Conservation (phyloP, 2,888 invertebrate genomes). For the Drosophila flavopinicola region DNA sequence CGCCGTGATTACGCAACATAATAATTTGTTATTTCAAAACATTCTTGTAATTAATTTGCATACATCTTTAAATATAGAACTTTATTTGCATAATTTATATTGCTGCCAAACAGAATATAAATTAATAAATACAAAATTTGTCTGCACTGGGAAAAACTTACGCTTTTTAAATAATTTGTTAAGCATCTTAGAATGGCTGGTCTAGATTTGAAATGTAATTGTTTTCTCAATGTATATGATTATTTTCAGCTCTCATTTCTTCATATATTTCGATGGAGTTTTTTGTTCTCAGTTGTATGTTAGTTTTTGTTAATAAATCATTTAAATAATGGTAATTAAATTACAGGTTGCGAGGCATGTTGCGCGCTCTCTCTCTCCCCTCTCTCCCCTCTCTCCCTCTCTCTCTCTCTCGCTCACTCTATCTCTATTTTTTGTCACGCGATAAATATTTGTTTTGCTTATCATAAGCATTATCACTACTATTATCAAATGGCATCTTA, state of each 20-base stretch:
- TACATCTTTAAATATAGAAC: no score
- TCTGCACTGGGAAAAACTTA: no score
- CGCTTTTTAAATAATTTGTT: no score
- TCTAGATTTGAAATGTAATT: no score
- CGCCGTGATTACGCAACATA: no score
- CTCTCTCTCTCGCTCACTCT: neutral
- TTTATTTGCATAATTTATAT: no score
- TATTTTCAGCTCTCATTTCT: neutral
- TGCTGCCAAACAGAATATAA: no score
- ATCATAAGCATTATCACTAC: conserved; percentile 19
- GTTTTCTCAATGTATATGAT: no score
- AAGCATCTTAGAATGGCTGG: no score
- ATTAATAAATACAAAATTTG: no score
- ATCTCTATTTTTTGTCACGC: neutral
- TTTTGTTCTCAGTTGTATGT: neutral
- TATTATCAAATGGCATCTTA: conserved; percentile 33
- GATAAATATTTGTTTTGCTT: conserved; percentile 21
- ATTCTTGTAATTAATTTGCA: no score
- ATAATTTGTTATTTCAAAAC: no score
- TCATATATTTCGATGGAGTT: neutral
- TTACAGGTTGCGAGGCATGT: neutral
- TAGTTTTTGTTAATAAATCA: conserved; percentile 20
- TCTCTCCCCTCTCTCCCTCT: neutral
- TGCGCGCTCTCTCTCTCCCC: neutral
- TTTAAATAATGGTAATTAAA: conserved; percentile 34